These are phyloP conservation scores for Scyliorhinus canicula DNA, from an alignment of 2,797 vertebrate species.

Conservation along the genomic window DNA sequence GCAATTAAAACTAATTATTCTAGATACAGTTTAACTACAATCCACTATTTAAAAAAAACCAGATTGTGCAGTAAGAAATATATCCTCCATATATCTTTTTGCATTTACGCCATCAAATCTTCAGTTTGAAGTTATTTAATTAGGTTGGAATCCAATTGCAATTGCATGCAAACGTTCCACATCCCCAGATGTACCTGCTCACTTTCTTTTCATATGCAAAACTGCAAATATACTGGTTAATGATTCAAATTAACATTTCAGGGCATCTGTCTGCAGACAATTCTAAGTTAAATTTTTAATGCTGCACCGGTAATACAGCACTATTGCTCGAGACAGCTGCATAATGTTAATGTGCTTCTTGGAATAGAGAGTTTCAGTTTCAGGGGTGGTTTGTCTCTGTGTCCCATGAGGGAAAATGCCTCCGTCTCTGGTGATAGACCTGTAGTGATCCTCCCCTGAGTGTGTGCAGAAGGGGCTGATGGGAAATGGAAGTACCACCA, in stretches of 20 bases:
- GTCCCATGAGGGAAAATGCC: too few relatives aligned
- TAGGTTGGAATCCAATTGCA: constrained; percentile 34
- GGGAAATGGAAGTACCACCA: too few relatives aligned
- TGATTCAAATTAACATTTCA: constrained; percentile 28
- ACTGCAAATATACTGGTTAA: constrained; percentile 12
- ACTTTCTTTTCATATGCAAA: constrained; percentile 32
- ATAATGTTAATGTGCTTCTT: background rate
- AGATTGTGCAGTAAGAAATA: background rate
- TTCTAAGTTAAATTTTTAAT: constrained; percentile 1
- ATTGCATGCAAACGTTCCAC: constrained; percentile 9
- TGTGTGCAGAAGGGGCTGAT: too few relatives aligned
- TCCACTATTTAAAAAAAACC: background rate
- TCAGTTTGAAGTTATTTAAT: constrained; percentile 33
- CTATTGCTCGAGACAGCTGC: background rate
- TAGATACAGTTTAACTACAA: constrained; percentile 8
- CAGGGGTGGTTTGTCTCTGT: background rate
- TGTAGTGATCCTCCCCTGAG: too few relatives aligned
- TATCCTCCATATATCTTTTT: constrained; percentile 14
- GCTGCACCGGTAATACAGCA: background rate
- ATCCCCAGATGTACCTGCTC: constrained; percentile 32
- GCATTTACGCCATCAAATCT: constrained; percentile 15
- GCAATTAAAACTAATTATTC: constrained; percentile 63
- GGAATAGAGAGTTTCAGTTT: background rate
- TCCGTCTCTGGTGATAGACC: background rate
- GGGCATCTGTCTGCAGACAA: constrained; percentile 12